Evolutionary conservation across 2,113 vertebrate genomes (phyloP).

Genomic region (Tenebrosternarchus preto): DNA sequence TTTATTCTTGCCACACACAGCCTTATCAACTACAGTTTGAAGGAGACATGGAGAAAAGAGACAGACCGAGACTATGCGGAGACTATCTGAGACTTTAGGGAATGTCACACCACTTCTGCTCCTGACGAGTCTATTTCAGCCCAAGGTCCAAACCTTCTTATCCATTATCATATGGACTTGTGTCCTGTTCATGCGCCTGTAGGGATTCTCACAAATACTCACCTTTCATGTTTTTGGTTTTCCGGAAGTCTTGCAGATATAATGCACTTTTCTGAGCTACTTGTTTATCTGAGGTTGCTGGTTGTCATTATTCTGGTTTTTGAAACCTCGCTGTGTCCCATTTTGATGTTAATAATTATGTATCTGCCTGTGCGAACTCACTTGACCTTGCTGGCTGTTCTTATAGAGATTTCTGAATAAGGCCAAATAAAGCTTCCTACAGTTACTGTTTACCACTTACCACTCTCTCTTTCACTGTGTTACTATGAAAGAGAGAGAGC

Average conservation of each 20-base stretch:
- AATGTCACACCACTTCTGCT: too few relatives aligned
- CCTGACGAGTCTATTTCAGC: too few relatives aligned
- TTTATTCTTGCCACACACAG: constrained; percentile 1
- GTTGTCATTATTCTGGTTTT: too few relatives aligned
- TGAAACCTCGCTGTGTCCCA: too few relatives aligned
- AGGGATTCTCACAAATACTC: not conserved
- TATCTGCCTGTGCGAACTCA: not conserved
- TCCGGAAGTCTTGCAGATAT: too few relatives aligned
- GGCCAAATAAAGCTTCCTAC: not conserved
- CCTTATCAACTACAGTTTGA: constrained; percentile 27
- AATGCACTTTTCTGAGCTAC: too few relatives aligned
- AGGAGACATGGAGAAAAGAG: not conserved
- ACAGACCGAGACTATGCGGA: constrained; percentile 9
- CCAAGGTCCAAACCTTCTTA: not conserved
- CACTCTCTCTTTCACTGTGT: too few relatives aligned
- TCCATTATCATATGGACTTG: not conserved
- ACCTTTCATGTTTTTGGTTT: too few relatives aligned
- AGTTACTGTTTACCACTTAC: too few relatives aligned
- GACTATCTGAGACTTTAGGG: too few relatives aligned
- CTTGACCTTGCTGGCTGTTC: not conserved
- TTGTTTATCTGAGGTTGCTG: too few relatives aligned
- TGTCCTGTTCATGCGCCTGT: not conserved
- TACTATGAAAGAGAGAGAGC: not conserved
- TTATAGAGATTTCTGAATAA: not conserved
- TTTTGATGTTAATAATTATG: not conserved